phyloP scores from a whole-genome alignment of 2,113 vertebrate genomes.

The Butastur rufipennis region DNA sequence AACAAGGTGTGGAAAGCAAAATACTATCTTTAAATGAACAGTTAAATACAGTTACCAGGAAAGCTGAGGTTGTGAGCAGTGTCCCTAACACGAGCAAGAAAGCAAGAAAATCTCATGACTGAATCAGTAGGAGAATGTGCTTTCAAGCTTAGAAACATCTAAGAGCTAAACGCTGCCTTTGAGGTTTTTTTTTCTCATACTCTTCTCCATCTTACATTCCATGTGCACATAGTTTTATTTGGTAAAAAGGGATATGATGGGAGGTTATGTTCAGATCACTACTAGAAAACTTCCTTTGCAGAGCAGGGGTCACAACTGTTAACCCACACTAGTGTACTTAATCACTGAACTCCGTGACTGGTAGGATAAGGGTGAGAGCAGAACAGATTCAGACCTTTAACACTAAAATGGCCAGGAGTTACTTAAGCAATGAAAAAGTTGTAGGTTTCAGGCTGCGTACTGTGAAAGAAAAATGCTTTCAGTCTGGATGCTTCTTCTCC shows the following conservation, averaged over 20 bases:
- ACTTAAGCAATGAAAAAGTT: neutral
- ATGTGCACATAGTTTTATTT: neutral
- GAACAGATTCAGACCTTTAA: neutral
- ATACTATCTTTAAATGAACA: neutral
- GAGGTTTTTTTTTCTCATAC: neutral
- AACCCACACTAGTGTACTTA: neutral
- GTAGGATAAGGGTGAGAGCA: neutral
- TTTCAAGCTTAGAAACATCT: neutral
- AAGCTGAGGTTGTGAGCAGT: neutral
- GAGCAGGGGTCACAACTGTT: neutral
- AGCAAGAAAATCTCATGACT: neutral
- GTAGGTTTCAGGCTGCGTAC: neutral
- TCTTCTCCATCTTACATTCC: neutral
- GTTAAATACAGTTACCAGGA: conserved; percentile 2
- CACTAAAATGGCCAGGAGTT: neutral
- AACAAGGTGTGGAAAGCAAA: conserved; percentile 11
- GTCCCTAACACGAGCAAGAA: neutral
- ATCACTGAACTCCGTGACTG: neutral
- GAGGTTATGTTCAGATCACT: neutral
- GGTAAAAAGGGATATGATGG: neutral
- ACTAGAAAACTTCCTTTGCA: neutral
- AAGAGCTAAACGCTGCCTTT: neutral
- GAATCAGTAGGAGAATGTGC: neutral
- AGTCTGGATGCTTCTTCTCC: neutral
- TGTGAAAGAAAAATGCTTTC: neutral